Conservation (phyloP, 2,113 vertebrate genomes). For the Rutilus rutilus region DNA sequence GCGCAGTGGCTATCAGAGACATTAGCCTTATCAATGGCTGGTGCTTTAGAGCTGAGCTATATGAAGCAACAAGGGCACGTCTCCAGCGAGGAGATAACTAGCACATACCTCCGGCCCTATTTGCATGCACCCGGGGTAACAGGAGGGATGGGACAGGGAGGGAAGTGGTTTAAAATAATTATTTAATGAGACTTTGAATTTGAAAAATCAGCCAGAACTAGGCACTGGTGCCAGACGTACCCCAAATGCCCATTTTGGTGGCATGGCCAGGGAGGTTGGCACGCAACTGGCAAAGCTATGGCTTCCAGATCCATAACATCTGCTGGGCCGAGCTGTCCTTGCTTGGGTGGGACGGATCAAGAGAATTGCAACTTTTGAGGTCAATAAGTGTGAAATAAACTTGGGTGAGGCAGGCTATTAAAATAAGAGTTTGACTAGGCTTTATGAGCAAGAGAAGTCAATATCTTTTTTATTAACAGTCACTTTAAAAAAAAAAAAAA, state of each 20-base stretch:
- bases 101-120: conserved; percentile 66
- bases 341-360: conserved; percentile 21
- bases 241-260: conserved; percentile 51
- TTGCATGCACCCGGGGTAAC: conserved; percentile 65
- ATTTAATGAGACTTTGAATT: conserved; percentile 48
- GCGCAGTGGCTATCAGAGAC: conserved; percentile 85
- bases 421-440: conserved; percentile 55
- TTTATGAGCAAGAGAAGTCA: neutral
- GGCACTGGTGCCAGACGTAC: conserved; percentile 52
- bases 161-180: conserved; percentile 23
- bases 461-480: neutral
- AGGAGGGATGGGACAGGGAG: conserved; percentile 49
- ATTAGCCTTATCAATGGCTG: conserved; percentile 85
- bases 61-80: conserved; percentile 86
- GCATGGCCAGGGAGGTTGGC: conserved; percentile 58
- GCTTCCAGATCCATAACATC: conserved; percentile 51
- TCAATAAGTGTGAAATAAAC: conserved; percentile 63
- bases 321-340: conserved; percentile 52
- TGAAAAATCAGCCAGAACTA: conserved; percentile 44
- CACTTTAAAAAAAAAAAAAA: neutral
- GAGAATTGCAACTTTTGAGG: conserved; percentile 29
- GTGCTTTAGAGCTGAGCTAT: conserved; percentile 78
- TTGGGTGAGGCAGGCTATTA: conserved; percentile 44
- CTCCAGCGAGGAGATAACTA: conserved; percentile 78
- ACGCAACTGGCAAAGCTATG: conserved; percentile 34